Conservation (phyloP, 1,140 invertebrate genomes). For the Hermatobates lingyangjiaoensis region DNA sequence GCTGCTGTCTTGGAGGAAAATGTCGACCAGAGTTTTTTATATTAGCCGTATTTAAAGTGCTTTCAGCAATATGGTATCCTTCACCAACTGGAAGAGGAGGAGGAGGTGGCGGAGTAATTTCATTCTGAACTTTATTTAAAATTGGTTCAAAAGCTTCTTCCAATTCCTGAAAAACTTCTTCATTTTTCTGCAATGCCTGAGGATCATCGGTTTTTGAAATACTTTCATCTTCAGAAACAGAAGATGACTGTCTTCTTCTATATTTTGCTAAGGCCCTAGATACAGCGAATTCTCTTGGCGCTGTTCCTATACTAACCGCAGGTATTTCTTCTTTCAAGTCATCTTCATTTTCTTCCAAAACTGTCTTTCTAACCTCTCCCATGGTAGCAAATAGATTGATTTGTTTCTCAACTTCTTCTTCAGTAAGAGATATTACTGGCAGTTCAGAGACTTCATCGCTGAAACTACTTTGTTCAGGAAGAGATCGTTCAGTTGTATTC, state of each 20-base stretch:
- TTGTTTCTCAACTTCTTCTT: conserved; percentile 30
- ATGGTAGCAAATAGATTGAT: conserved; percentile 47
- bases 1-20: conserved; percentile 46
- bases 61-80: background rate
- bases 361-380: conserved; percentile 43
- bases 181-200: too few species aligned
- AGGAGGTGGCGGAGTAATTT: background rate
- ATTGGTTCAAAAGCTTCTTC: conserved; percentile 18
- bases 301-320: conserved; percentile 33
- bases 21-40: conserved; percentile 27
- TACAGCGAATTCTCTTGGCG: conserved; percentile 64
- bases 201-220: conserved; percentile 10
- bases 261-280: conserved; percentile 65
- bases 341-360: conserved; percentile 27
- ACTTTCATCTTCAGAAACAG: conserved; percentile 19
- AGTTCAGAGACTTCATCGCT: background rate
- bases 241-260: conserved; percentile 39
- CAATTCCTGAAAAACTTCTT: conserved; percentile 16
- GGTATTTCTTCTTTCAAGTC: conserved; percentile 26
- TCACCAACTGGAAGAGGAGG: conserved; percentile 7
- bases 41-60: background rate
- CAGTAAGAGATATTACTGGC: background rate
- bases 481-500: background rate
- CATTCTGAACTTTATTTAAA: conserved; percentile 15
- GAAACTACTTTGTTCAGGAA: background rate